Evolutionary conservation across 2,797 vertebrate species (phyloP), one percentile per base, ranked within the genome.

Genomic region (Enteromius thamalakanensis): DNA sequence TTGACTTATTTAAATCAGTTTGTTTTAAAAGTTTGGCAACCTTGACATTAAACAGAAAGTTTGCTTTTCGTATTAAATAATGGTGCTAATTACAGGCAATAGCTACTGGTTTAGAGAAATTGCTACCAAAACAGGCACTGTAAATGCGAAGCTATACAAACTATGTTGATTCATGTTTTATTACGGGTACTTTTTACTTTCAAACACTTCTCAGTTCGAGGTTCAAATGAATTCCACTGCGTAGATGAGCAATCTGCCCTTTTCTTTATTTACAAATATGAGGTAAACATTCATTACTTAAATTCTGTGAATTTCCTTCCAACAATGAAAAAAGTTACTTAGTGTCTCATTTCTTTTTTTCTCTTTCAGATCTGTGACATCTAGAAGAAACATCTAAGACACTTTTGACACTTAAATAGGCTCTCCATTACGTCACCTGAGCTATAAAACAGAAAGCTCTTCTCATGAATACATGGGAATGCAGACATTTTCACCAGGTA

Each of bases 261-360:
- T 26, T 62, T 15, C 23, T 60, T 60, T 60, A 60, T 12, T 60
- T 2, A 26, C 10, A 5, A 12, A 60, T 60, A 12, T 60, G n/a
- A 60, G 0, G 3, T 58, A 26, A 60, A 26, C 55, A 60, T 2
- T 11, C 55, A 12, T 26, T 23, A 23, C n/a, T 58, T 58, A 5
- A 23, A 26, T 60, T 58, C 23, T 60, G 10, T 60, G n/a, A 60
- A 60, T 60, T 23, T 60, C n/a, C 23, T 14, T 26, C 4, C 23
- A 26, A 60, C 23, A 55, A 23, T 12, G 55, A 26, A 60, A 60
- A 55, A 23, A 60, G 21, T 55, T n/a, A n/a, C 21, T 10, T 11
- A 10, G 53, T 58, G 55, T 74, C 47, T 51, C 9, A 45, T 60
- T 26, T 72, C 2, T 64, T 64, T 72, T 17, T 72, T 72, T 72